Evolutionary conservation across 2,113 vertebrate genomes (phyloP), one percentile per base, ranked within the genome.

Genomic region (Salvelinus fontinalis): DNA sequence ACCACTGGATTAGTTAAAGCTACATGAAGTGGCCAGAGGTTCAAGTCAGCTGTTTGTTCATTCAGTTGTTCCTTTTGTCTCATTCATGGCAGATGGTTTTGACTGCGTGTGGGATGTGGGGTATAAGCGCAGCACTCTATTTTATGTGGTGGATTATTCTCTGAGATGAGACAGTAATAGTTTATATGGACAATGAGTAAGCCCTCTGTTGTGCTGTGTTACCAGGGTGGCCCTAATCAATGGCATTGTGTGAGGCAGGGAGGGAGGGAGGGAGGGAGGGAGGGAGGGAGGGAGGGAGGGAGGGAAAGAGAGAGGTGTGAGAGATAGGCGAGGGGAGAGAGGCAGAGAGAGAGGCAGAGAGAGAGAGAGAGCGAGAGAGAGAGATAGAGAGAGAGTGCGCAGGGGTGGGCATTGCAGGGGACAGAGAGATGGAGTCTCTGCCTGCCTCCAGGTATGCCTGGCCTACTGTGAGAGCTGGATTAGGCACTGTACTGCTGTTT

Each of bases 91-190:
- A 92, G 90, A 91, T 93, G 91, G 89, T 87, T 84, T 72, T 79
- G 86, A 81, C 82, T 71, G 80, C 84, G 83, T 84, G 81, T 75
- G 44, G 73, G 70, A 87, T 85, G 85, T 82, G 79, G 83, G 87
- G 84, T 81, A 79, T 68, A 84, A 75, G 82, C 83, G 69, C 77
- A 80, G 79, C 79, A 79, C 84, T 85, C 78, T 77, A 31, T 74
- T 81, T 81, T 67, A 79, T 82, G 88, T 84, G 90, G 84, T 88
- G 87, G 91, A 92, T 93, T 91, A 91, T 75, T 91, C 57, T 81
- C 71, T 6, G 73, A 80, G 77, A 83, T 70, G 64, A 72, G 70
- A 57, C 71, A 22, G 65, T 87, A 90, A 89, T 90, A 79, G 86
- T 82, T 83, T 90, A 82, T 85, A 81, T 60, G 75, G 84, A 89